Evolutionary conservation across 2,888 invertebrate genomes (phyloP), one percentile per base, ranked within the genome.

Genomic region (Aporophyla nigra): DNA sequence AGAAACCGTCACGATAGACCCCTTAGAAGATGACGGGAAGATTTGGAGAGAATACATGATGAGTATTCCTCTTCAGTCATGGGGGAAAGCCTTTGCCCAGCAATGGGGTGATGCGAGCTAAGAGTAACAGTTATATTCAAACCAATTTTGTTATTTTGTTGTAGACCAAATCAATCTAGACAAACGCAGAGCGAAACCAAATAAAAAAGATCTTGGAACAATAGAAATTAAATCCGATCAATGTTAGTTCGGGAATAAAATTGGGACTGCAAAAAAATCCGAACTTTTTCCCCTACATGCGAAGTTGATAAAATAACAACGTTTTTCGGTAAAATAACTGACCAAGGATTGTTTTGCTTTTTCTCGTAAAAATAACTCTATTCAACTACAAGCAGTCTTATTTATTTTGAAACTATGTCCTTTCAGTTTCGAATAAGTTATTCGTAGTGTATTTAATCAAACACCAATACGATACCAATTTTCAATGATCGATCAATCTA

Each of bases 251-350:
- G 24, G 24, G 51, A 74, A 51, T 43, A 61, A 59, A 65, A 56
- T 16, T 54, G 27, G 24, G 1, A 33, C 19, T 33, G 6, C 2
- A 27, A 49, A 49, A 49, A 67, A 73, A 51, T 43, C 14, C 1
- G 1, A 56, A 70, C 24, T 61, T 54, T 65, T 58, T n/a, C 21
- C 67, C 24, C 16, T 5, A 46, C 12, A 14, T 40, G 21, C 43
- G 12, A 70, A 51, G 43, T 43, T 65, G 58, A 65, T 65, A 56
- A 61, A 80, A 74, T 46, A 74, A 59, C 54, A 24, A 53, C 24
- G 7, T 49, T 79, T n/a, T 68, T 65, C n/a, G 12, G 46, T 56
- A 62, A 81, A 81, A 70, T 67, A 63, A 67, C 71, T 33, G 46
- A 53, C 19, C 19, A 70, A 21, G 24, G 14, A 46, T 71, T 56